phyloP scores from a whole-genome alignment of 2,888 invertebrate genomes.

The Limenitis arthemis region DNA sequence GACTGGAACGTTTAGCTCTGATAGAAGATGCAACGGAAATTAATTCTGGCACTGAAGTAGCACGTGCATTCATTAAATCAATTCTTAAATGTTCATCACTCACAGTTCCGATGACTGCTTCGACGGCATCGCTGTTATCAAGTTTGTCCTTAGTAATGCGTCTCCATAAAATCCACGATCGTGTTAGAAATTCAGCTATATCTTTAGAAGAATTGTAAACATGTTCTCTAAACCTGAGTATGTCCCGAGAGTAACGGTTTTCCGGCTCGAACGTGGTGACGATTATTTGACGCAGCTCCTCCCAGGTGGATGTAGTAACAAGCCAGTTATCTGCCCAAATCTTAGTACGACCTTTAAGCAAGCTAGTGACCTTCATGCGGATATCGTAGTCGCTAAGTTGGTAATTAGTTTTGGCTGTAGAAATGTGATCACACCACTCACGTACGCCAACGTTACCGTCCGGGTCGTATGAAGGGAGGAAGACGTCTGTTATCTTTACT shows the following conservation, averaged over 20 bases:
- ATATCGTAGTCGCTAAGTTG: background rate
- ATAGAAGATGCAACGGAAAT: conserved; percentile 13
- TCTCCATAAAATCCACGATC: conserved; percentile 1
- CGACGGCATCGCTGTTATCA: background rate
- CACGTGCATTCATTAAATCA: conserved; percentile 11
- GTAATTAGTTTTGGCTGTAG: background rate
- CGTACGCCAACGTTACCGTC: background rate
- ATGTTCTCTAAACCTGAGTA: background rate
- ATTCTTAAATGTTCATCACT: conserved; percentile 15
- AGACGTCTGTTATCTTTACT: too few species aligned
- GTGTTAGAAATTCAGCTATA: background rate
- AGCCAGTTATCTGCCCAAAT: background rate
- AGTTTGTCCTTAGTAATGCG: conserved; percentile 3
- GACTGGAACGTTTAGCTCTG: conserved; percentile 5
- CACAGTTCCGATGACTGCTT: conserved; percentile 1
- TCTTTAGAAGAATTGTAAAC: conserved; percentile 1
- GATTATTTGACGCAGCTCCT: background rate
- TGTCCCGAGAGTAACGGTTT: background rate
- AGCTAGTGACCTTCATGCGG: background rate
- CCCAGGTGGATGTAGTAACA: too few species aligned
- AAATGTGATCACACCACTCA: background rate
- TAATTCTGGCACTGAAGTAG: conserved; percentile 10
- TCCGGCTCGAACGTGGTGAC: background rate
- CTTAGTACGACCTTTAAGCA: background rate
- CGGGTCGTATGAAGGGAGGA: conserved; percentile 10